phyloP scores from a whole-genome alignment of 2,888 invertebrate species.

The Oxytorus armatus region DNA sequence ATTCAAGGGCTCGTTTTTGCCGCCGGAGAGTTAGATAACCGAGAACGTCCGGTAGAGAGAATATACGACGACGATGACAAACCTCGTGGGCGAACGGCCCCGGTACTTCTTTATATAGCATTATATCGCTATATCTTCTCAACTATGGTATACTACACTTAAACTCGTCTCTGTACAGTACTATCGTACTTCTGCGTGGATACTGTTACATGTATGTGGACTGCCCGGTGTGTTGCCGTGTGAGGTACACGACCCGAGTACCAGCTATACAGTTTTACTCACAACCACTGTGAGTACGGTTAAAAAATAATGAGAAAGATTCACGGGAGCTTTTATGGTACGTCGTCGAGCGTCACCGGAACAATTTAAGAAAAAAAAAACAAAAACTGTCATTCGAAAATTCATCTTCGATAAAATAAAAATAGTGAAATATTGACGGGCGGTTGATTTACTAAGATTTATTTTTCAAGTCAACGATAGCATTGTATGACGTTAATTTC shows the following conservation, averaged over 20 bases:
- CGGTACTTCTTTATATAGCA: conserved; percentile 12
- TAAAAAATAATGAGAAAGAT: too few species aligned
- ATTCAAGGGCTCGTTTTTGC: conserved; percentile 11
- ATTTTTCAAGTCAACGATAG: too few species aligned
- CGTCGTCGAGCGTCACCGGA: too few species aligned
- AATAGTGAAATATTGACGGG: too few species aligned
- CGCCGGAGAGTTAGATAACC: conserved; percentile 42
- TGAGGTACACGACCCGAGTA: conserved; percentile 54
- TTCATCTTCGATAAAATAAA: too few species aligned
- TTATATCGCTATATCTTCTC: conserved; percentile 12
- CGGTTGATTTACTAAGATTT: too few species aligned
- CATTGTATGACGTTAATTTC: too few species aligned
- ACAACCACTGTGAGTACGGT: too few species aligned
- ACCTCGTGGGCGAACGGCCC: conserved; percentile 55
- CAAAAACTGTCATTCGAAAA: too few species aligned
- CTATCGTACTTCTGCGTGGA: conserved; percentile 8
- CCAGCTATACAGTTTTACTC: neutral
- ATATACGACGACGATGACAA: conserved; percentile 37
- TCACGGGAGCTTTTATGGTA: too few species aligned
- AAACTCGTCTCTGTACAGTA: conserved; percentile 24
- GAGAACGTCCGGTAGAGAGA: conserved; percentile 32
- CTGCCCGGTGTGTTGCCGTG: conserved; percentile 19
- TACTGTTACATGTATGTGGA: conserved; percentile 4
- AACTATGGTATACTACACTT: conserved; percentile 16
- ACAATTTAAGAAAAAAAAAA: too few species aligned